Evolutionary conservation across 2,113 vertebrate genomes (phyloP), one percentile per base, ranked within the genome.

Genomic region (Thunnus thynnus): DNA sequence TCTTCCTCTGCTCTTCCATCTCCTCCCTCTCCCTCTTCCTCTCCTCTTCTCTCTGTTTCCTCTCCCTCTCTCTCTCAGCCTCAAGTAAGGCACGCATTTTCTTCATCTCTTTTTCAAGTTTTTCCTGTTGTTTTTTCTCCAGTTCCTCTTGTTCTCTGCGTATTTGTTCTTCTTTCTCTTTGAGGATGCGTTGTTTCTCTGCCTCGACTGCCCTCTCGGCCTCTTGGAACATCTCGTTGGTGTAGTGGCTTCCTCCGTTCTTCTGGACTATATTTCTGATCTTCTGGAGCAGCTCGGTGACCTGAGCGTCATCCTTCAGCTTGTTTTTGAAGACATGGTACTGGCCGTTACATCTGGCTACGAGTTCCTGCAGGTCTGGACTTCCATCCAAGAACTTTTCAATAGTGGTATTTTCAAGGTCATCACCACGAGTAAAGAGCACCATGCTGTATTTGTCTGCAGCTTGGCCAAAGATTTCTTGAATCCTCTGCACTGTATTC

Each of bases 361-460:
- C 64, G 1, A 80, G 62, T 32, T 66, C 46, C 70, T 47, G 20
- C 54, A 67, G 62, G 0, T 66, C 69, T 52, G 17, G n/a, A 67
- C 32, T 18, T 80, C 55, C 0, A 80, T 60, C 27, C 4, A 30
- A 30, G 27, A 30, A 30, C 27, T 30, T 4, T 4, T 4, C 27
- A 30, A 30, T 30, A 4, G 72, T 11, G 3, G 68, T 13, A 4
- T 20, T n/a, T 17, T 30, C 1, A 12, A 80, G 55, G 0, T 0
- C 17, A 17, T 78, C 76, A 0, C 66, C 75, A n/a, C 14, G 3
- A 18, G 75, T 77, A 3, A 77, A 77, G 56, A 71, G 2, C 50
- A 71, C 76, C 66, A 71, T 64, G 67, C 75, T 69, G 56, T 77
- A 41, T 52, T 6, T 78, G 51, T 72, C 12, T 25, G 69, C 46